Evolutionary conservation across 2,888 invertebrate genomes (phyloP).

Genomic region (Diplolepis rosae): DNA sequence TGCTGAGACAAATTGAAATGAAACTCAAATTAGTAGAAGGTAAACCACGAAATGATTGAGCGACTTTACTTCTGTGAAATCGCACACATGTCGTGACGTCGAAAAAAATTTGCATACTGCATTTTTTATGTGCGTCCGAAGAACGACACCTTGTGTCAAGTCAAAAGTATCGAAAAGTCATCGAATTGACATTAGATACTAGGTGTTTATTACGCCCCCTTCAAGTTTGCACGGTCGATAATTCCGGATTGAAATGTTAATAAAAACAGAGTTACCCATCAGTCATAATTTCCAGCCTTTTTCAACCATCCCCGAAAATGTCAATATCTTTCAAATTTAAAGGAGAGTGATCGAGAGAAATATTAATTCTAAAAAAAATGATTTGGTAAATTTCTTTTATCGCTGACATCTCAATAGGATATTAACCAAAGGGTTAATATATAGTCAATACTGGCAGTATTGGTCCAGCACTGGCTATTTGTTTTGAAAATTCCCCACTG

Average conservation of each 20-base stretch:
- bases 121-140: constrained; percentile 53
- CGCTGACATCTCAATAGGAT: no score
- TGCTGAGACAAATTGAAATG: constrained; percentile 49
- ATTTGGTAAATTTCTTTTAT: no score
- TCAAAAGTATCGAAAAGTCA: constrained; percentile 71
- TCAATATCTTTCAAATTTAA: background rate
- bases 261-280: background rate
- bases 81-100: constrained; percentile 68
- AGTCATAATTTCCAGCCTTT: background rate
- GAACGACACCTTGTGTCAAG: constrained; percentile 56
- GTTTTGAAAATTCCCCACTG: no score
- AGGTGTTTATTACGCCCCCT: constrained; percentile 26
- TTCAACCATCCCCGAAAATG: background rate
- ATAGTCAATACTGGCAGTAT: no score
- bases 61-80: constrained; percentile 43
- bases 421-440: no score
- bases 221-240: constrained; percentile 13
- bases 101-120: constrained; percentile 71
- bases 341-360: background rate
- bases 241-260: constrained; percentile 14
- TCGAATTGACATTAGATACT: constrained; percentile 67
- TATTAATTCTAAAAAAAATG: no score
- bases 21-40: constrained; percentile 37
- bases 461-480: no score
- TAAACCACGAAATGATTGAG: constrained; percentile 7